Conservation (phyloP, 1,140 invertebrate genomes). For the Augochlora pura region DNA sequence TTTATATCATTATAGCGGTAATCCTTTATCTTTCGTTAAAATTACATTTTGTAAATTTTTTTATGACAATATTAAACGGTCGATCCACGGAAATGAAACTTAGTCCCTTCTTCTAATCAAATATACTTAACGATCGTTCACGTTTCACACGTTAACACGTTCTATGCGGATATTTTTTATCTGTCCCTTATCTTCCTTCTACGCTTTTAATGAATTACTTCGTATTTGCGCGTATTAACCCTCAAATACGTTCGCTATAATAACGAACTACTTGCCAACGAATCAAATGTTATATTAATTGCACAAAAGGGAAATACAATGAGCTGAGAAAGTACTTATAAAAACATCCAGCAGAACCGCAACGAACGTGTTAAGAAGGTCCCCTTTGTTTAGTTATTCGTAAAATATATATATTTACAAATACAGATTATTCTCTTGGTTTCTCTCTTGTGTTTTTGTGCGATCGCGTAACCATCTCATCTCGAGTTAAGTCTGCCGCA, state of each 20-base stretch:
- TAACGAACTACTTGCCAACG: no score
- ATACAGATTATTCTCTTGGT: conserved; percentile 15
- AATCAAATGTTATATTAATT: no score
- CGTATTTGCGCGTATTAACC: no score
- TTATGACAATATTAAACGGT: conserved; percentile 41
- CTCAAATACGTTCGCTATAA: no score
- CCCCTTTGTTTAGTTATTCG: conserved; percentile 26
- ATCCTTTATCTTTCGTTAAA: conserved; percentile 11
- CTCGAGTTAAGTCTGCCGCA: conserved; percentile 12
- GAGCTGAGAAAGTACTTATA: no score
- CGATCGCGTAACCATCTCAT: conserved; percentile 34
- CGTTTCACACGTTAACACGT: conserved; percentile 4
- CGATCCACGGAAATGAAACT: conserved; percentile 24
- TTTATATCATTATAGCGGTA: conserved; percentile 16
- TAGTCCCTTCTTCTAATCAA: conserved; percentile 25
- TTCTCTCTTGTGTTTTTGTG: conserved; percentile 41
- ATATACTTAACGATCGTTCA: not conserved
- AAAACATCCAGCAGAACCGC: no score
- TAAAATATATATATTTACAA: conserved; percentile 52
- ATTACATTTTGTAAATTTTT: not conserved
- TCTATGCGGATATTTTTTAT: no score
- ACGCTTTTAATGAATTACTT: no score
- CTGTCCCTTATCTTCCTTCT: no score
- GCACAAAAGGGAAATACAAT: no score
- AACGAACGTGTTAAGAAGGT: not conserved